phyloP scores from a whole-genome alignment of 2,888 invertebrate genomes.

The Cataglyphis cursor region DNA sequence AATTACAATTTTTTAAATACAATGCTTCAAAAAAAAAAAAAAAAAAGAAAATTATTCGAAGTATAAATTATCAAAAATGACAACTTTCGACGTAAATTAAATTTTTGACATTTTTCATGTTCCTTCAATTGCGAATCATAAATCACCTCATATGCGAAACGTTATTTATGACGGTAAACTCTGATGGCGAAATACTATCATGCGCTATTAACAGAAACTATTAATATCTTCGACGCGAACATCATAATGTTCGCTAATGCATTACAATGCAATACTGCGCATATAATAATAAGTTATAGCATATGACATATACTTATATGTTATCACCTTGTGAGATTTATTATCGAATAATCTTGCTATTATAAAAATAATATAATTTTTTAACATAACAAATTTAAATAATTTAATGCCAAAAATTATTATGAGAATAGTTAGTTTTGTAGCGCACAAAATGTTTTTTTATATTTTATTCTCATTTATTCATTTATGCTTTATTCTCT shows the following conservation, averaged over 20 bases:
- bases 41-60: background rate
- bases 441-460: background rate
- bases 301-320: slow-evolving; percentile 22
- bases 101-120: background rate
- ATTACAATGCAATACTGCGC: background rate
- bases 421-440: background rate
- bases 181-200: slow-evolving; percentile 12
- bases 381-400: background rate
- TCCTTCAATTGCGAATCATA: slow-evolving; percentile 1
- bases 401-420: slow-evolving; percentile 13
- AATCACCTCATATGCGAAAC: background rate
- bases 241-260: slow-evolving; percentile 33
- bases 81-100: background rate
- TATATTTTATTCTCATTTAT: background rate
- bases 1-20: background rate
- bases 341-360: slow-evolving; percentile 10
- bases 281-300: background rate
- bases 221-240: slow-evolving; percentile 25
- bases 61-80: background rate
- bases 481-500: background rate
- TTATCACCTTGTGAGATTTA: slow-evolving; percentile 2
- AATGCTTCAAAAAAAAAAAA: background rate
- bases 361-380: background rate
- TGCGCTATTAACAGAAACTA: background rate
- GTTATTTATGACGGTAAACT: background rate